phyloP scores from a whole-genome alignment of 1,140 invertebrate genomes.

The Adelges cooleyi region DNA sequence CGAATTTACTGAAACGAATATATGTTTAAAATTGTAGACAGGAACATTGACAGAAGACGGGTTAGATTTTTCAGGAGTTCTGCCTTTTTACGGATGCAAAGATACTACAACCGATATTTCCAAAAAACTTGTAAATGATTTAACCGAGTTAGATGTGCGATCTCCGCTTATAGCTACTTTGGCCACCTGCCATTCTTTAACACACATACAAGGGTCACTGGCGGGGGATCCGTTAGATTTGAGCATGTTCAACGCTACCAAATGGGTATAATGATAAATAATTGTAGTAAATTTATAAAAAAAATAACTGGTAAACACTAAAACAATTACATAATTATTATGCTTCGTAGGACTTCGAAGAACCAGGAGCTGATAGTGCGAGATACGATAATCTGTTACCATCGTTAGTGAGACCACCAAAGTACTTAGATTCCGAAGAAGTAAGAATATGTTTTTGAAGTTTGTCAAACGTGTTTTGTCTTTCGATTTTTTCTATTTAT shows the following conservation, averaged over 20 bases:
- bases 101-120: conserved; percentile 45
- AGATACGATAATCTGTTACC: conserved; percentile 78
- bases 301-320: too few species aligned
- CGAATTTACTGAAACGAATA: too few species aligned
- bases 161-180: conserved; percentile 44
- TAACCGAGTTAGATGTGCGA: conserved; percentile 40
- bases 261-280: conserved; percentile 46
- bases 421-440: conserved; percentile 4
- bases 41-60: conserved; percentile 92
- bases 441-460: neutral
- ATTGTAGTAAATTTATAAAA: too few species aligned
- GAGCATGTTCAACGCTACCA: conserved; percentile 76
- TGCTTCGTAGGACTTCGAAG: conserved; percentile 56
- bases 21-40: conserved; percentile 53
- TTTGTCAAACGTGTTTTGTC: too few species aligned
- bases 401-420: conserved; percentile 62
- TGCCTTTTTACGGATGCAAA: conserved; percentile 57
- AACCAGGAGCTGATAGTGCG: conserved; percentile 65
- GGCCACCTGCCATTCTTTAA: conserved; percentile 71
- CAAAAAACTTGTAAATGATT: conserved; percentile 49
- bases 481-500: neutral
- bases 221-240: conserved; percentile 75
- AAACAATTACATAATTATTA: neutral
- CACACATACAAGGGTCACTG: conserved; percentile 60
- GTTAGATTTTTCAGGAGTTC: conserved; percentile 77